Base-by-base conservation (phyloP, 2,888 invertebrate genomes). In the Dascillus cervinus region DNA sequence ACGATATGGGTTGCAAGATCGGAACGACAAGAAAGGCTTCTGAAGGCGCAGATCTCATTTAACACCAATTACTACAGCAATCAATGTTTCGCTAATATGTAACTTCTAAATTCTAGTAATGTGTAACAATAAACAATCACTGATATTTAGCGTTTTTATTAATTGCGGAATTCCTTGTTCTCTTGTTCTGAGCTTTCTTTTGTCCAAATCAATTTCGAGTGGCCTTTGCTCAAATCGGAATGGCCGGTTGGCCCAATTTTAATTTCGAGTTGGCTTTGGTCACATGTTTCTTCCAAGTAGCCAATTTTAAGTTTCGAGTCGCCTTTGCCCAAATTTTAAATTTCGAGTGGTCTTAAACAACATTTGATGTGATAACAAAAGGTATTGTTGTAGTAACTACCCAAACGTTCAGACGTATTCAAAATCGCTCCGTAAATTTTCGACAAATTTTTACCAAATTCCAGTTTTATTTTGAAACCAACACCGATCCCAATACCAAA, bases 1-100 rank as follows among this genome's bases (percentile, higher is more conserved):
- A 23, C 25, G 35, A 22, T 30, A 35, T 22, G 35, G 35, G 6
- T 22, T 35, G 10, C 35, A 35, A 21, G 35, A 35, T 22, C 26
- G 26, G 6, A 26, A 35, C 23, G 35, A 35, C 15, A 35, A 30
- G 10, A 35, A 35, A 22, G 34, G 30, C 10, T 35, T 35, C 22
- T 35, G 14, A 30, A 11, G 4, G n/a, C n/a, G n/a, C n/a, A n/a
- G n/a, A 21, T 3, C 10, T 8, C 21, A 15, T 19, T 5, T 10
- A 11, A 27, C 5, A 15, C 19, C 15, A 4, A 8, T 17, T 8
- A 17, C 8, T 17, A 17, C 17, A 6, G 8, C 17, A 17, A 17
- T 8, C n/a, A n/a, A n/a, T 17, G 17, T 17, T 17, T 17, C 8
- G 17, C n/a, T n/a, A n/a, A n/a, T n/a, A n/a, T n/a, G n/a, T n/a